phyloP scores from a whole-genome alignment of 2,888 invertebrate species.

The Ophioninae sp. region DNA sequence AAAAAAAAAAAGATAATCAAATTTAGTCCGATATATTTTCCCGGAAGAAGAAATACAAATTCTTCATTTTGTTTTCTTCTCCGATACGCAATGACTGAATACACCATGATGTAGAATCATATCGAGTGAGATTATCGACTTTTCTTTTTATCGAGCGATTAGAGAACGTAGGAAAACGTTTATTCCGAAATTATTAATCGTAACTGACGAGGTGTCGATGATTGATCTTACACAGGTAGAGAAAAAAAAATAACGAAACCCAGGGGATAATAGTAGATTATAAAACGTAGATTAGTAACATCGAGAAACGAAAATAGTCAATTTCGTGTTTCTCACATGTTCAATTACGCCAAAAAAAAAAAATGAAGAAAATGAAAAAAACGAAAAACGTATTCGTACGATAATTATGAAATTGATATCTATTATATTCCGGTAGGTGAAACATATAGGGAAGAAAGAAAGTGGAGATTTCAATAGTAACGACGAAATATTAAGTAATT shows the following conservation, averaged over 20 bases:
- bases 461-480: conserved; percentile 33
- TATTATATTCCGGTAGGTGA: conserved; percentile 36
- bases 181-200: conserved; percentile 51
- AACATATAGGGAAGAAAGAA: conserved; percentile 7
- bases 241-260: neutral
- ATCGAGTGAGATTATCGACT: conserved; percentile 14
- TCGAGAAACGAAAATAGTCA: conserved; percentile 16
- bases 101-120: neutral
- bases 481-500: conserved; percentile 15
- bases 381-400: conserved; percentile 12
- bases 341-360: conserved; percentile 57
- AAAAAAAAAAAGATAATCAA: conserved; percentile 27
- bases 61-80: conserved; percentile 39
- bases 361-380: neutral
- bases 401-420: conserved; percentile 11
- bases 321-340: conserved; percentile 46
- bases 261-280: neutral
- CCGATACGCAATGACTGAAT: conserved; percentile 42
- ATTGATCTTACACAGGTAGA: conserved; percentile 12
- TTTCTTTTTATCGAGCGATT: conserved; percentile 47
- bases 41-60: conserved; percentile 23
- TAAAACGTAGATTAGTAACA: neutral
- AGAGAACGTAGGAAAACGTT: conserved; percentile 10
- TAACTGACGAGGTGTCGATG: conserved; percentile 53
- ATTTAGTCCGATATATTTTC: conserved; percentile 15